These are phyloP conservation scores for Agriopis leucophaearia DNA, from an alignment of 2,888 invertebrate genomes.

Conservation along the genomic window DNA sequence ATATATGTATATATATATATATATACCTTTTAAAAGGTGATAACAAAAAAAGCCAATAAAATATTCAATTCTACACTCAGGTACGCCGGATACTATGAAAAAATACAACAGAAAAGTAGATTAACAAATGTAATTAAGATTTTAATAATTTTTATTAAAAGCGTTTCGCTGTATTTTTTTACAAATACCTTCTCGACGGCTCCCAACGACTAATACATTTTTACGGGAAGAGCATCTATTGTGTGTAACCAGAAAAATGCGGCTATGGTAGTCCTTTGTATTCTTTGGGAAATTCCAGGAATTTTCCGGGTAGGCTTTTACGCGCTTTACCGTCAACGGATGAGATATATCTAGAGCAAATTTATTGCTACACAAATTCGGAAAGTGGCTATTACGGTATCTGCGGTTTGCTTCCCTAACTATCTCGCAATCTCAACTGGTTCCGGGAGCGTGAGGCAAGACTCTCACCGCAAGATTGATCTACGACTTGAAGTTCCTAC, in stretches of 20 bases:
- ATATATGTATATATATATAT: too few species aligned
- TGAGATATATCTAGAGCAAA: conserved; percentile 50
- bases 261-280: conserved; percentile 53
- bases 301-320: conserved; percentile 50
- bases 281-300: conserved; percentile 53
- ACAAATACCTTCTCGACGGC: conserved; percentile 3
- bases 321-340: conserved; percentile 49
- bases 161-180: too few species aligned
- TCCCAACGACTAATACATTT: conserved; percentile 54
- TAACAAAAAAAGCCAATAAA: too few species aligned
- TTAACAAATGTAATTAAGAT: not conserved
- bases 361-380: conserved; percentile 54
- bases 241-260: conserved; percentile 53
- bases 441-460: conserved; percentile 18
- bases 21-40: too few species aligned
- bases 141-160: too few species aligned
- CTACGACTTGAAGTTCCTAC: conserved; percentile 6
- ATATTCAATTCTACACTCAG: not conserved
- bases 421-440: conserved; percentile 32
- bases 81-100: not conserved
- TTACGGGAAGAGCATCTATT: conserved; percentile 50
- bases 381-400: conserved; percentile 47
- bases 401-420: conserved; percentile 31
- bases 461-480: conserved; percentile 24
- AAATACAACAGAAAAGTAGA: not conserved